phyloP scores from a whole-genome alignment of 1,140 invertebrate species.

The Popillia japonica region DNA sequence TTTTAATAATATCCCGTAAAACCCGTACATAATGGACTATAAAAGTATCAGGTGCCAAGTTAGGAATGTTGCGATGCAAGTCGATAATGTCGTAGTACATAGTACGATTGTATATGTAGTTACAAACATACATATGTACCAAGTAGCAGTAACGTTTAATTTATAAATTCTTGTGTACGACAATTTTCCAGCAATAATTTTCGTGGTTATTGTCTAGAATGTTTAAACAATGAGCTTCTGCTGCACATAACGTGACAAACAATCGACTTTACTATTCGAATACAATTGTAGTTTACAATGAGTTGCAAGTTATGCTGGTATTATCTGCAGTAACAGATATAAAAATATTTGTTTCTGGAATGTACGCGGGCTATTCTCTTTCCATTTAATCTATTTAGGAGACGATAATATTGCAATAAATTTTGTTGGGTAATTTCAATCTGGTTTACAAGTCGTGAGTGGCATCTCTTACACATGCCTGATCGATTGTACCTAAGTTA shows the following conservation, averaged over 20 bases:
- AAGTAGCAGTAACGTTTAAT: not conserved
- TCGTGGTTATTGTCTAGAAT: not conserved
- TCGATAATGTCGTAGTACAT: constrained; percentile 9
- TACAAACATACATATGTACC: too few species aligned
- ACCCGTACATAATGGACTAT: constrained; percentile 9
- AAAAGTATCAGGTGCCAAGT: constrained; percentile 18
- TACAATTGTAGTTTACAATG: constrained; percentile 4
- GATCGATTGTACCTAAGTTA: too few species aligned
- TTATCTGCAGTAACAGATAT: constrained; percentile 14
- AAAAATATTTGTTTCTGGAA: too few species aligned
- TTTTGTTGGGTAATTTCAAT: too few species aligned
- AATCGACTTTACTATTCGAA: not conserved
- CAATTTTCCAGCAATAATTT: constrained; percentile 29
- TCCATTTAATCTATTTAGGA: too few species aligned
- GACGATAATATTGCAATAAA: too few species aligned
- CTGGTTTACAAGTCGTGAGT: too few species aligned
- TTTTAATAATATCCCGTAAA: constrained; percentile 25
- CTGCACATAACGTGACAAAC: not conserved
- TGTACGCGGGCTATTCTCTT: too few species aligned
- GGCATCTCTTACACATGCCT: too few species aligned
- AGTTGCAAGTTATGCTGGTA: not conserved
- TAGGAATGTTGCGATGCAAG: constrained; percentile 4
- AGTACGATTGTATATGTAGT: not conserved
- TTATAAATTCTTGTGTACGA: constrained; percentile 14
- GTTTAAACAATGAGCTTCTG: constrained; percentile 21